Conservation (phyloP, 2,888 invertebrate species). For the Ryuthela nishihirai region DNA sequence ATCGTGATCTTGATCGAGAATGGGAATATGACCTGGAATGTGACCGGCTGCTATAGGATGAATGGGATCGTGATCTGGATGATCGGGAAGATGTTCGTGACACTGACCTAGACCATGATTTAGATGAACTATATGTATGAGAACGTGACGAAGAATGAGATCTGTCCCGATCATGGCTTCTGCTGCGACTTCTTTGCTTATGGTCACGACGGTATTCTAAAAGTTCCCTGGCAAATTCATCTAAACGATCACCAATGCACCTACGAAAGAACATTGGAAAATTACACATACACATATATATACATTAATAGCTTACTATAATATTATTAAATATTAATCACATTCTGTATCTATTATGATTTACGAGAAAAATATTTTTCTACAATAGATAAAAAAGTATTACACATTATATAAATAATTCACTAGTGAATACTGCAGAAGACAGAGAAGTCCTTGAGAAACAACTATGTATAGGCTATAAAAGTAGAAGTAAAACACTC, state of each 20-base stretch:
- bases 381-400: neutral
- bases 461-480: too few relatives aligned
- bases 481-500: too few relatives aligned
- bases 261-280: slow-evolving; percentile 10
- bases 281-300: neutral
- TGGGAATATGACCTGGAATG: slow-evolving; percentile 20
- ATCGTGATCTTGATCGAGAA: slow-evolving; percentile 33
- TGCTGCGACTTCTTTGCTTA: slow-evolving; percentile 12
- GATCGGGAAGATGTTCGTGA: slow-evolving; percentile 5
- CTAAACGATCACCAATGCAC: slow-evolving; percentile 28
- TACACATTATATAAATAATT: neutral
- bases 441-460: too few relatives aligned
- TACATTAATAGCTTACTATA: neutral
- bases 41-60: slow-evolving; percentile 20
- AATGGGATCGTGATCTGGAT: slow-evolving; percentile 14
- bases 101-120: slow-evolving; percentile 19
- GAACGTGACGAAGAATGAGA: slow-evolving; percentile 18
- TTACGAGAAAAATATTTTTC: too few relatives aligned
- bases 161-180: slow-evolving; percentile 4
- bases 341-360: too few relatives aligned
- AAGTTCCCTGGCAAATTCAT: slow-evolving; percentile 34
- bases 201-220: slow-evolving; percentile 14
- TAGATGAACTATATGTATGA: slow-evolving; percentile 13
- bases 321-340: neutral
- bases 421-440: too few relatives aligned